Evolutionary conservation across 2,888 invertebrate species (phyloP).

Genomic region (Drosophila suboccidentalis): DNA sequence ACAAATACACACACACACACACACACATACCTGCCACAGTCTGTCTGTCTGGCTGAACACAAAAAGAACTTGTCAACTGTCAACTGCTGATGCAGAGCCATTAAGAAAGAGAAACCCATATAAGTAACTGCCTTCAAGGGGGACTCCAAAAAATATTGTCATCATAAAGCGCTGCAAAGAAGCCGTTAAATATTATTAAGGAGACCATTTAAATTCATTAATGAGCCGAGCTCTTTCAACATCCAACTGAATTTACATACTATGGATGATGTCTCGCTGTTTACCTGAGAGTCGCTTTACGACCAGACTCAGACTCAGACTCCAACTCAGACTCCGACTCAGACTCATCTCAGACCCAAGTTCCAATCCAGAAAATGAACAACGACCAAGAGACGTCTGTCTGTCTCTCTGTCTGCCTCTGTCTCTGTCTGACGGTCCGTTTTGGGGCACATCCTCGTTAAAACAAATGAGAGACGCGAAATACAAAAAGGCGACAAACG

Average conservation of each 20-base stretch:
- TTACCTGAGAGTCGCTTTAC: slow-evolving; percentile 66
- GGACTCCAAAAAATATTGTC: slow-evolving; percentile 82
- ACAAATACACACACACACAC: background rate
- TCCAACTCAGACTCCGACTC: slow-evolving; percentile 8
- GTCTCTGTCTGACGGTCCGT: slow-evolving; percentile 11
- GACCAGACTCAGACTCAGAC: slow-evolving; percentile 22
- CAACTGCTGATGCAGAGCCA: slow-evolving; percentile 77
- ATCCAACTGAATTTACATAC: slow-evolving; percentile 33
- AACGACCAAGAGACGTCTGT: slow-evolving; percentile 57
- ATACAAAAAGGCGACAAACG: slow-evolving; percentile 66
- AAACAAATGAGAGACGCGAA: slow-evolving; percentile 65
- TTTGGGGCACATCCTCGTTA: slow-evolving; percentile 61
- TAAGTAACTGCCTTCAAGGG: slow-evolving; percentile 47
- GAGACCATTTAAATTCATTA: slow-evolving; percentile 86
- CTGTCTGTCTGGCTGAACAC: slow-evolving; percentile 46
- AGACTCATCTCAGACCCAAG: slow-evolving; percentile 3
- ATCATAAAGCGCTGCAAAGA: slow-evolving; percentile 84
- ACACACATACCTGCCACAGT: slow-evolving; percentile 10
- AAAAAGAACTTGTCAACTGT: slow-evolving; percentile 81
- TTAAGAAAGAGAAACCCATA: slow-evolving; percentile 78
- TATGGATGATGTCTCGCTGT: slow-evolving; percentile 47
- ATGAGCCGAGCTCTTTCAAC: slow-evolving; percentile 79
- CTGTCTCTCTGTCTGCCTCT: slow-evolving; percentile 24
- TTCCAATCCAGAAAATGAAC: slow-evolving; percentile 69
- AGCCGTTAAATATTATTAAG: slow-evolving; percentile 85